Base-by-base conservation (phyloP, 2,888 invertebrate species). In the Cerceris ruficornis region DNA sequence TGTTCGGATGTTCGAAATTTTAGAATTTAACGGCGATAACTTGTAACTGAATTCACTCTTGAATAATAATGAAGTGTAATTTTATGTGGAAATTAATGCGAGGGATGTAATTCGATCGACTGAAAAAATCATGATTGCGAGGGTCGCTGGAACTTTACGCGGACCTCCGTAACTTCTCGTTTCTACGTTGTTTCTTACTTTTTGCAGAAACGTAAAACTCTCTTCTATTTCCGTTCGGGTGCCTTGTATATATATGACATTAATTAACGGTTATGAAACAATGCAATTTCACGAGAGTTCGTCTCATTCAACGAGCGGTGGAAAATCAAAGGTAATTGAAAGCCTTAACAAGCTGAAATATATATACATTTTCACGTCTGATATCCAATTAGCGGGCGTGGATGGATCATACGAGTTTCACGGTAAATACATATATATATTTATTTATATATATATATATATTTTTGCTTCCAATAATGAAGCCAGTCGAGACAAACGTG, bases 1-100 rank as follows among this genome's bases (percentile, higher is more conserved):
- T 77, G 86, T 61, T 74, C n/a, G 79, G 75, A 67, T 74, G 81
- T 67, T 80, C 80, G 83, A 67, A 76, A 83, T 83, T 78, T 79
- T 81, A 28, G 73, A 75, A 67, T 77, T 79, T 61, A 66, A 52
- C 73, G 55, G 9, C 73, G 67, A 82, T 75, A 77, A 79, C 72
- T 73, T 43, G 75, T 58, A 70, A 79, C 80, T 59, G 76, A 76
- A 73, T 75, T 80, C 75, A 76, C 66, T 69, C 58, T 13, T 41
- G 52, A 52, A 52, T 11, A 39, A 8, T 50, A 28, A 28, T 72
- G 50, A 57, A 43, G 69, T 9, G 46, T 57, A 13, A 28, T 57
- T 57, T n/a, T n/a, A 57, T 9, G 6, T 13, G 46, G 9, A 28
- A n/a, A 5, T 46, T 46, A 46, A 46, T 46, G 13, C 46, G 8